Evolutionary conservation across 1,140 invertebrate genomes (phyloP).

Genomic region (Galendromus occidentalis): DNA sequence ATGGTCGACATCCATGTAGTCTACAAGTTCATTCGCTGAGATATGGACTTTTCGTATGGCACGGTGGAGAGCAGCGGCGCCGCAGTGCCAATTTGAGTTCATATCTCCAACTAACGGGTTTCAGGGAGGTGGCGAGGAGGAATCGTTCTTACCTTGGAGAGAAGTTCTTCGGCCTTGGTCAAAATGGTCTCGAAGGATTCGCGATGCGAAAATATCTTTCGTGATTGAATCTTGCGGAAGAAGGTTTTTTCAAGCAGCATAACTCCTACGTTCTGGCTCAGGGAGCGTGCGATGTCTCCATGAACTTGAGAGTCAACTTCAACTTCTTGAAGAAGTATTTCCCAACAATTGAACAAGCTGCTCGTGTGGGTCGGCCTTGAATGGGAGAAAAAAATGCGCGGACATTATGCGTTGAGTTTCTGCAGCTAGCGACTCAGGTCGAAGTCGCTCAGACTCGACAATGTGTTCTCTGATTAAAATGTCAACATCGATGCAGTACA

Average conservation of each 20-base stretch:
- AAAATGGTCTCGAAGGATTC: slow-evolving; percentile 76
- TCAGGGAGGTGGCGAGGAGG: no score
- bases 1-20: slow-evolving; percentile 11
- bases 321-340: slow-evolving; percentile 69
- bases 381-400: slow-evolving; percentile 18
- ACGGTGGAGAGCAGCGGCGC: no score
- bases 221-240: slow-evolving; percentile 73
- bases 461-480: no score
- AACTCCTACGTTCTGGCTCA: slow-evolving; percentile 59
- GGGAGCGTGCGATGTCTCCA: slow-evolving; percentile 59
- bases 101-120: no score
- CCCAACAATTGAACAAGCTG: slow-evolving; percentile 72
- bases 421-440: no score
- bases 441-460: no score
- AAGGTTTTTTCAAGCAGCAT: slow-evolving; percentile 68
- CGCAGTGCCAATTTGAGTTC: no score
- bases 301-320: slow-evolving; percentile 70
- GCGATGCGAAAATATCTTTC: slow-evolving; percentile 71
- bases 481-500: no score
- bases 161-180: slow-evolving; percentile 65
- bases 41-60: no score
- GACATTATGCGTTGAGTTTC: background rate
- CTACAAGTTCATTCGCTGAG: background rate
- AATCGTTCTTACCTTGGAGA: slow-evolving; percentile 44
- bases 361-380: slow-evolving; percentile 52